Evolutionary conservation across 1,140 invertebrate species (phyloP), one percentile per base, ranked within the genome.

Genomic region (Ylistrum balloti): DNA sequence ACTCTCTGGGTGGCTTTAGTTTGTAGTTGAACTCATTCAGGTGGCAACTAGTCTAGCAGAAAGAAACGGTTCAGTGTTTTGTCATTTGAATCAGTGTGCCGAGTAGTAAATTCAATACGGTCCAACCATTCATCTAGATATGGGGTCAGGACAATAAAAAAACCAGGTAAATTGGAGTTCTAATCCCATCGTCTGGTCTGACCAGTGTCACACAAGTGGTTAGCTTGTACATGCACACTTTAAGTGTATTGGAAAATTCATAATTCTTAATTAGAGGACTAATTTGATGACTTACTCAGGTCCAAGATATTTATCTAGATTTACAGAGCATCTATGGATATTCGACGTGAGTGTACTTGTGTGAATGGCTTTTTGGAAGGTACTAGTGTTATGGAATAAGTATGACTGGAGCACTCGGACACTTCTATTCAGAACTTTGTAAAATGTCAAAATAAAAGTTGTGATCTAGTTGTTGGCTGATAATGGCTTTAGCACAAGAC

Each of bases 11-110:
- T 74, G 56, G 56, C 56, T 74, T 74, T 74, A 28, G 56, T 74
- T 74, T 74, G 22, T 74, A 28, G 56, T 38, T 38, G 35, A n/a
- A 38, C 35, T 38, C 13, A 38, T 38, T 38, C 35, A 38, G 35
- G 35, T 28, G 5, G 22, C n/a, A 74, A 74, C 56, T 74, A 74
- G 56, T 74, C 56, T 74, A 74, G 56, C 56, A 74, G 56, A 74
- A 74, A 74, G 56, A 74, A 74, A 74, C n/a, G 56, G 56, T 74
- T 74, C 56, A 74, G 56, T 74, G 56, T 74, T 74, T 74, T 74
- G 56, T 74, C 56, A 74, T 74, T 74, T 74, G n/a, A 74, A n/a
- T 74, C 56, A n/a, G n/a, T 28, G 1, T 74, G 41, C 41, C 41
- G 10, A 45, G 5, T 28, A n/a, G 22, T 74, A 74, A 74, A 74